These are phyloP conservation scores for Clarias gariepinus DNA, from an alignment of 2,113 vertebrate species.

Conservation along the genomic window DNA sequence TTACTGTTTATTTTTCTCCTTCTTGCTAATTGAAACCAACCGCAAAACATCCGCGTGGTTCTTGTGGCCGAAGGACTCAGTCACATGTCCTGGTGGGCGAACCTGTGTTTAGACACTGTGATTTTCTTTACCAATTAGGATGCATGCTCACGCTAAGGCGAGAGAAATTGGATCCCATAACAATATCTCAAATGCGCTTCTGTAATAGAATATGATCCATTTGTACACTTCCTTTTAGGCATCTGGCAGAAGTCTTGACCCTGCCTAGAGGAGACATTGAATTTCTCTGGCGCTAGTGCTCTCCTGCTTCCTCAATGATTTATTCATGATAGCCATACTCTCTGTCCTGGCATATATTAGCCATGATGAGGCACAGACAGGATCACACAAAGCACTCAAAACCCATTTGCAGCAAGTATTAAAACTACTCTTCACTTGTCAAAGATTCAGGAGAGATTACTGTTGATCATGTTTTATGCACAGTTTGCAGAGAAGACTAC, in stretches of 20 bases:
- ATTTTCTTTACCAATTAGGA: conserved; percentile 66
- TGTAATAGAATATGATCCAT: conserved; percentile 64
- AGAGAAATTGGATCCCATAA: conserved; percentile 61
- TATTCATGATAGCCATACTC: conserved; percentile 60
- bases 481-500: conserved; percentile 21
- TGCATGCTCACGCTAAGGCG: conserved; percentile 67
- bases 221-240: conserved; percentile 52
- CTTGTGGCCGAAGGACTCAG: conserved; percentile 11
- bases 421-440: not conserved
- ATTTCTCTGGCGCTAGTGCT: conserved; percentile 55
- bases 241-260: conserved; percentile 58
- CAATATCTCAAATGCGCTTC: conserved; percentile 65
- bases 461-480: not conserved
- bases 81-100: conserved; percentile 14
- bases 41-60: conserved; percentile 26
- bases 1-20: conserved; percentile 14
- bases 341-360: conserved; percentile 48
- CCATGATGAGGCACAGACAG: conserved; percentile 39
- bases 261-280: conserved; percentile 60
- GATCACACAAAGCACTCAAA: conserved; percentile 34
- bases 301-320: conserved; percentile 56
- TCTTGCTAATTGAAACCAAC: conserved; percentile 37
- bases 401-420: conserved; percentile 25
- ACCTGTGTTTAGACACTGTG: conserved; percentile 32
- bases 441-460: not conserved